Conservation (phyloP, 2,797 vertebrate species). For the Acrossocheilus fasciatus region DNA sequence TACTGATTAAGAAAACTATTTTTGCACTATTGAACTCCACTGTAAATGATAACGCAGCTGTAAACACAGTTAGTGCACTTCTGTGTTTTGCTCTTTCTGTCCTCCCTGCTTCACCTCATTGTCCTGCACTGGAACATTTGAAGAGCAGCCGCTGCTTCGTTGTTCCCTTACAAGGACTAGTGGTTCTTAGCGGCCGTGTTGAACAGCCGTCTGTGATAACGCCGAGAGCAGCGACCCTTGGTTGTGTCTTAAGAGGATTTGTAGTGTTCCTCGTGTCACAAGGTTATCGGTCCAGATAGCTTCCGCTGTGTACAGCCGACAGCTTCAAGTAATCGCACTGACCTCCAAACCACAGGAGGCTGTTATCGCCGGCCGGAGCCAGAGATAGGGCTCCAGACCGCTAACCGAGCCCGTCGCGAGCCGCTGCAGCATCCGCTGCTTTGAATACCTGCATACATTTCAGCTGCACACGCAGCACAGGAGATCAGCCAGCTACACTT, state of each 20-base stretch:
- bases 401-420: conserved; percentile 3
- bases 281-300: conserved; percentile 65
- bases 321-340: conserved; percentile 62
- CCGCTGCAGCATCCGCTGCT: background rate
- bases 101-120: background rate
- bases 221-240: background rate
- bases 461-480: too few relatives aligned
- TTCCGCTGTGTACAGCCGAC: conserved; percentile 54
- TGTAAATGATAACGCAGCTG: background rate
- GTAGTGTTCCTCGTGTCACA: conserved; percentile 53
- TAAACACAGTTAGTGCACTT: background rate
- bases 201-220: conserved; percentile 39
- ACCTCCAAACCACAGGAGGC: conserved; percentile 61
- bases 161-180: background rate
- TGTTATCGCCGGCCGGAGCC: conserved; percentile 55
- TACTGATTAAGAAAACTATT: background rate
- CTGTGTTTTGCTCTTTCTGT: background rate
- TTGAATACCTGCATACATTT: conserved; percentile 48
- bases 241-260: conserved; percentile 62
- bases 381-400: conserved; percentile 36
- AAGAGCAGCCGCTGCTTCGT: background rate
- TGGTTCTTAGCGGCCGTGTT: background rate
- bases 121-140: background rate
- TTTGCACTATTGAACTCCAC: background rate
- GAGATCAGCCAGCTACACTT: background rate